Conservation (phyloP, 2,797 vertebrate species). For the Morelia viridis region DNA sequence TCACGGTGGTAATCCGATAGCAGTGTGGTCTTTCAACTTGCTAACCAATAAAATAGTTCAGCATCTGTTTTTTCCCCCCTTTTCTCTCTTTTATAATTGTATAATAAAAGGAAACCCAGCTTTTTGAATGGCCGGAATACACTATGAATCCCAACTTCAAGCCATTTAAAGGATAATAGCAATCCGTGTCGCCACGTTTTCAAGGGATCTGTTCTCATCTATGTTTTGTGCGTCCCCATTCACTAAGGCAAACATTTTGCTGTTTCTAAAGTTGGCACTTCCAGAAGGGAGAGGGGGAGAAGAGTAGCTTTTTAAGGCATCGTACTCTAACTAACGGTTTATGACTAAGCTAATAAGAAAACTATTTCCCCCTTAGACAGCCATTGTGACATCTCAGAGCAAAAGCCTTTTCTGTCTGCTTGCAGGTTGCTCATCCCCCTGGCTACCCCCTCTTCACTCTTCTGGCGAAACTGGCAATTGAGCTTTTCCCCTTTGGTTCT, state of each 20-base stretch:
- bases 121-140: slow-evolving; percentile 74
- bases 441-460: slow-evolving; percentile 96
- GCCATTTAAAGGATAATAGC: slow-evolving; percentile 61
- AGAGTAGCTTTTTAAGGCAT: slow-evolving; percentile 5
- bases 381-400: slow-evolving; percentile 14
- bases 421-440: slow-evolving; percentile 94
- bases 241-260: slow-evolving; percentile 47
- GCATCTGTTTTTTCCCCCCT: slow-evolving; percentile 46
- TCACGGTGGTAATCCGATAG: slow-evolving; percentile 92
- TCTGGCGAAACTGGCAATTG: slow-evolving; percentile 78
- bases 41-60: slow-evolving; percentile 69
- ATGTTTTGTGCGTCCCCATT: slow-evolving; percentile 49
- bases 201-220: slow-evolving; percentile 37
- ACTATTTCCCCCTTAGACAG: slow-evolving; percentile 27
- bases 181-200: slow-evolving; percentile 67
- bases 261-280: slow-evolving; percentile 37
- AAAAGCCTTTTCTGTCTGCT: slow-evolving; percentile 22
- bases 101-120: slow-evolving; percentile 33
- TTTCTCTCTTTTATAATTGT: not conserved
- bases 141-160: slow-evolving; percentile 71
- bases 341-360: slow-evolving; percentile 24
- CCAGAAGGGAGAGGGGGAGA: not conserved
- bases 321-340: not conserved
- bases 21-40: slow-evolving; percentile 80
- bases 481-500: slow-evolving; percentile 79